Evolutionary conservation across 2,888 invertebrate species (phyloP).

Genomic region (Dromius quadrimaculatus): DNA sequence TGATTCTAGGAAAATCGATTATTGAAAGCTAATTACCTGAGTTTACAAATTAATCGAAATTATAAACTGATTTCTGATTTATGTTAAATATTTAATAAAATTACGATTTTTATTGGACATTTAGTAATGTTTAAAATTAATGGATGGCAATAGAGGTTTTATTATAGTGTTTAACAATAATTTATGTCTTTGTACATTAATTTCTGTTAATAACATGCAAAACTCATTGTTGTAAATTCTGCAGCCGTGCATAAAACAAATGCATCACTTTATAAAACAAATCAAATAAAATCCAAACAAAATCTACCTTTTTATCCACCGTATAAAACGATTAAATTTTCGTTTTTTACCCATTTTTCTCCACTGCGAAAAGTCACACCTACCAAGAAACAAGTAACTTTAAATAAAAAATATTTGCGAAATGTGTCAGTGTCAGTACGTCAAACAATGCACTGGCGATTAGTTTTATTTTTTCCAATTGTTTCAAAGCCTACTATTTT

Average conservation of each 20-base stretch:
- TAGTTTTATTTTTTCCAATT: neutral
- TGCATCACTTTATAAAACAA: slow-evolving; percentile 31
- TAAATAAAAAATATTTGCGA: neutral
- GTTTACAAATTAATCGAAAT: neutral
- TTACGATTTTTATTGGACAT: too few relatives aligned
- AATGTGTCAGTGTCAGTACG: too few relatives aligned
- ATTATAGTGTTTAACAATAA: too few relatives aligned
- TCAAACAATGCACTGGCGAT: neutral
- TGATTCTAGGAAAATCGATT: too few relatives aligned
- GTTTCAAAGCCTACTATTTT: neutral
- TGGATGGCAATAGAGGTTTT: too few relatives aligned
- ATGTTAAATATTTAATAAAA: too few relatives aligned
- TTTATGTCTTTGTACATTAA: neutral
- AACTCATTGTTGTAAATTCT: neutral
- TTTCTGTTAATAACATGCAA: slow-evolving; percentile 21
- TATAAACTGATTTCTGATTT: neutral
- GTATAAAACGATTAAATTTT: slow-evolving; percentile 64
- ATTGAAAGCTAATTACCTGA: slow-evolving; percentile 18
- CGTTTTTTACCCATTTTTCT: slow-evolving; percentile 63
- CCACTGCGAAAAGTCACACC: slow-evolving; percentile 3
- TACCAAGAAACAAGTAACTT: neutral
- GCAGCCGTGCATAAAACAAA: slow-evolving; percentile 21
- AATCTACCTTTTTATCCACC: slow-evolving; percentile 66
- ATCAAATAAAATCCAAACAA: slow-evolving; percentile 26
- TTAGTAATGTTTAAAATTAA: too few relatives aligned